Conservation (phyloP, 2,113 vertebrate genomes). For the Daphoenositta chrysoptera region DNA sequence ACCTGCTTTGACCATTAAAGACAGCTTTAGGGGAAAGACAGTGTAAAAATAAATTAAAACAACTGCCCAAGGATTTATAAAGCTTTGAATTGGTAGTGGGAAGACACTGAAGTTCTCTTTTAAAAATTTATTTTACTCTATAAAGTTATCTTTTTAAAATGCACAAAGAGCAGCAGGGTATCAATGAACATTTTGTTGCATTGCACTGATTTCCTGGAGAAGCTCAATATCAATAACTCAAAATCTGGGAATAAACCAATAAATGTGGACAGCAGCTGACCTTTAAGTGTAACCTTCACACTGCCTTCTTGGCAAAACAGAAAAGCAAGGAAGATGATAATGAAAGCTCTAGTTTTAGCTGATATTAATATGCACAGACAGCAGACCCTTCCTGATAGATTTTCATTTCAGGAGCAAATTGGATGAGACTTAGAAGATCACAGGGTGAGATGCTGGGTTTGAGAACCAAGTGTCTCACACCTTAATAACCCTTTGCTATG, state of each 20-base stretch:
- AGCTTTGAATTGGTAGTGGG: background rate
- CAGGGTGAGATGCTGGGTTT: background rate
- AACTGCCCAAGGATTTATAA: background rate
- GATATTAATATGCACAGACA: conserved; percentile 44
- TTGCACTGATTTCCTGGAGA: conserved; percentile 37
- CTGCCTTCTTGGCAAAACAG: conserved; percentile 7
- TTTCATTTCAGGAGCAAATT: conserved; percentile 38
- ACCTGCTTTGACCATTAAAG: background rate
- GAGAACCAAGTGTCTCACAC: background rate
- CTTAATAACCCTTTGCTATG: background rate
- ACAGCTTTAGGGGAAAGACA: background rate
- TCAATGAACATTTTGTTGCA: conserved; percentile 27
- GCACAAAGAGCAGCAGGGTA: conserved; percentile 39
- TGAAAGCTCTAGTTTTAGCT: conserved; percentile 6
- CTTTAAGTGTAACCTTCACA: conserved; percentile 55
- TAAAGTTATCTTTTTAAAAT: conserved; percentile 44
- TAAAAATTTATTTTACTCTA: background rate
- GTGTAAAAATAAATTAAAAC: background rate
- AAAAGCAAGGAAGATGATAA: conserved; percentile 18
- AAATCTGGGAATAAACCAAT: conserved; percentile 35
- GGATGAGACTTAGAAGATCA: conserved; percentile 9
- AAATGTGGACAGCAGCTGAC: background rate
- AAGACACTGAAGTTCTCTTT: background rate
- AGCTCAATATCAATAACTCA: conserved; percentile 38
- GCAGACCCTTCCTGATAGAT: conserved; percentile 21